Evolutionary conservation across 2,888 invertebrate species (phyloP), one percentile per base, ranked within the genome.

Genomic region (Macaria notata): DNA sequence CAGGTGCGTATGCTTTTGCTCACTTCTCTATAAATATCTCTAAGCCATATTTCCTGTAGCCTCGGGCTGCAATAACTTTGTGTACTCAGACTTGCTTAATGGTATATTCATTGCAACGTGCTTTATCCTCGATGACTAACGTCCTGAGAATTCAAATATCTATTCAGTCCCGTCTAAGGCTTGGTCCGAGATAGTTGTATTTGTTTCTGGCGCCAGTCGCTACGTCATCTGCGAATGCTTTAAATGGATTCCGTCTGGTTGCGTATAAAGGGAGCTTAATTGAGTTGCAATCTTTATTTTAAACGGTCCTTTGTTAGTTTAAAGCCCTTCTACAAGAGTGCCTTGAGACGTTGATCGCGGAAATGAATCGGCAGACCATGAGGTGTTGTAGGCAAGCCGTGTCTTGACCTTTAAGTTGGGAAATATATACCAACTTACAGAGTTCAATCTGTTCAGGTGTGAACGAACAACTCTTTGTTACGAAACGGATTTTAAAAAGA

Each of bases 111-210:
- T 63, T 71, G 70, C 68, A 71, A 72, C 75, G 78, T 75, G 75
- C 76, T 69, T 72, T 75, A 75, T 75, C 72, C 72, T 71, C 70
- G 61, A 70, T 78, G 80, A 80, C 74, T 80, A 78, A 80, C 69
- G 64, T 61, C 64, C 55, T 53, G 51, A 71, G 78, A 79, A 79
- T 81, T 72, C 67, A 56, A 68, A 66, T 65, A 45, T 42, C 46
- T 65, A 64, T 62, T 65, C 63, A 69, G 69, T 71, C 70, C 70
- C 68, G 68, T 73, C 70, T 75, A 70, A 69, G 66, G 56, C 55
- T 63, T 62, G 63, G 58, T 63, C 65, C 59, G 67, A 66, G 70
- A 65, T 69, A 68, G 60, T 70, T 63, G 67, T 66, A 63, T 68
- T 66, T 59, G 60, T 54, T 49, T 33, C 63, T 75, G 79, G 80